Conservation (phyloP, 2,797 vertebrate species). For the Notolabrus celidotus region DNA sequence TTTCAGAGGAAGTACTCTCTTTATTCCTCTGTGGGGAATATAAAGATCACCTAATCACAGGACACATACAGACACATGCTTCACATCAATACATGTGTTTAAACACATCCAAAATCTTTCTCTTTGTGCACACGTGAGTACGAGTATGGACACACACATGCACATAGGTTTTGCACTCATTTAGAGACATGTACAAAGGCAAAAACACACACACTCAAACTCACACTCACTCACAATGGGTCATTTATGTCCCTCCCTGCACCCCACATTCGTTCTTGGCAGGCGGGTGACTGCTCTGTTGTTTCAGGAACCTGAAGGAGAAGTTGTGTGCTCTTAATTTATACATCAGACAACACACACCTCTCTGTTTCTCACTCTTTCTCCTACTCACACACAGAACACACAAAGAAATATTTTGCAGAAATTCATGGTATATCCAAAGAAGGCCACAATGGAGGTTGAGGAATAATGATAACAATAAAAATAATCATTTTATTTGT, state of each 20-base stretch:
- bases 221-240: conserved; percentile 87
- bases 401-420: background rate
- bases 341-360: conserved; percentile 75
- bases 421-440: conserved; percentile 6
- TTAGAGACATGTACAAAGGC: conserved; percentile 3
- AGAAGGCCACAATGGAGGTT: no score
- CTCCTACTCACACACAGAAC: background rate
- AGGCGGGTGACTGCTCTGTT: conserved; percentile 82
- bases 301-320: conserved; percentile 80
- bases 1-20: conserved; percentile 94
- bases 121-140: conserved; percentile 29
- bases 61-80: conserved; percentile 21
- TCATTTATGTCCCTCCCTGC: conserved; percentile 82
- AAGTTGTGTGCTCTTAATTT: conserved; percentile 79
- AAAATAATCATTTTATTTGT: no score
- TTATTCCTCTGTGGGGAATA: conserved; percentile 94
- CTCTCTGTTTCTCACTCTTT: conserved; percentile 5
- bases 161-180: background rate
- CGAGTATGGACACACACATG: conserved; percentile 61
- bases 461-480: no score
- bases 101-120: conserved; percentile 60
- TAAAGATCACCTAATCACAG: conserved; percentile 95
- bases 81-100: conserved; percentile 20
- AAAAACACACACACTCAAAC: conserved; percentile 37
- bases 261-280: conserved; percentile 83